These are phyloP conservation scores for Papilio aristodemus DNA, from an alignment of 1,140 invertebrate genomes.

Conservation along the genomic window DNA sequence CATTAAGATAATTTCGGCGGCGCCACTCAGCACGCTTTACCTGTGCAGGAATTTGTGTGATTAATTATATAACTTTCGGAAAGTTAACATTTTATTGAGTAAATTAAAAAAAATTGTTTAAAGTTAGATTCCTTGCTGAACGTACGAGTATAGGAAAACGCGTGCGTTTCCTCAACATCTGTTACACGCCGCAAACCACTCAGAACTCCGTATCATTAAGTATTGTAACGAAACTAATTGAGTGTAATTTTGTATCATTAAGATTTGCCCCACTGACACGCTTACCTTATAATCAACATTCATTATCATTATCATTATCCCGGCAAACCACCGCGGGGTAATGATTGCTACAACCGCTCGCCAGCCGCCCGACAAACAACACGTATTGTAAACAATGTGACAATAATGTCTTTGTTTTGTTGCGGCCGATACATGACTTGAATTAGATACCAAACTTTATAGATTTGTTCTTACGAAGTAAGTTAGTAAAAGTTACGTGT, in stretches of 20 bases:
- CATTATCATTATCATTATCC: no score
- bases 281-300: constrained; percentile 53
- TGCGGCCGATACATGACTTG: neutral
- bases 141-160: neutral
- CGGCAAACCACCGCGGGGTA: constrained; percentile 35
- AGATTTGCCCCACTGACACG: constrained; percentile 45
- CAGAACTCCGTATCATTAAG: constrained; percentile 20
- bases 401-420: constrained; percentile 28
- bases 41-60: no score
- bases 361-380: constrained; percentile 11
- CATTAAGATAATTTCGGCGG: no score
- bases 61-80: no score
- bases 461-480: neutral
- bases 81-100: no score
- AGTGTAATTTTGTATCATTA: constrained; percentile 54
- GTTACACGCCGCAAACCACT: constrained; percentile 4
- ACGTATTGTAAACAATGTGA: constrained; percentile 18
- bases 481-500: no score
- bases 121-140: neutral
- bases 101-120: no score
- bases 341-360: neutral
- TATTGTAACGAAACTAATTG: constrained; percentile 39
- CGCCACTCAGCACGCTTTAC: no score
- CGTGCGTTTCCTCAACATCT: constrained; percentile 19
- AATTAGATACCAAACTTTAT: neutral